Conservation (phyloP, 2,113 vertebrate genomes). For the Girardinichthys multiradiatus region DNA sequence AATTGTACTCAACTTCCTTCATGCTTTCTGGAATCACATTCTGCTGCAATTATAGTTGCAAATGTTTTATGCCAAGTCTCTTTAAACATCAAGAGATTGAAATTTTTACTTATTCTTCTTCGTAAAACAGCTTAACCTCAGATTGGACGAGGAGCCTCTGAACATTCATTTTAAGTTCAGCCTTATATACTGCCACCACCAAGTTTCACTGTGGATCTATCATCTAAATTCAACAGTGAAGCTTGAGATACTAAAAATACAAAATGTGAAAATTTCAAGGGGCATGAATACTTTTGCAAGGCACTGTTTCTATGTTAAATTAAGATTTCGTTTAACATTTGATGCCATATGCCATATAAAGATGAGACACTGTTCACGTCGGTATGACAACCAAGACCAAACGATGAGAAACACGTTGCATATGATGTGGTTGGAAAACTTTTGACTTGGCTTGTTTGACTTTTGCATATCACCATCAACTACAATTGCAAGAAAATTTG, state of each 20-base stretch:
- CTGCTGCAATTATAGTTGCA: not conserved
- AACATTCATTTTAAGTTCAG: too few relatives aligned
- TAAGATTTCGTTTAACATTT: not conserved
- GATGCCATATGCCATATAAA: not conserved
- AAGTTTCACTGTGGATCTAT: not conserved
- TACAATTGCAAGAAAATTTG: not conserved
- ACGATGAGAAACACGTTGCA: not conserved
- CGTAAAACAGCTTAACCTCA: too few relatives aligned
- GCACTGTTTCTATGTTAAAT: not conserved
- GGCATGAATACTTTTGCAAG: not conserved
- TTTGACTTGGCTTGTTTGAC: not conserved
- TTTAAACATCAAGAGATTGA: not conserved
- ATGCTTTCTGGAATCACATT: not conserved
- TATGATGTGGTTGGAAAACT: not conserved
- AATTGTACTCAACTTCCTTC: not conserved
- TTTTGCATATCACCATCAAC: not conserved
- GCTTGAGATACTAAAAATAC: not conserved
- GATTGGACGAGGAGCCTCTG: too few relatives aligned
- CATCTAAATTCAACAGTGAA: not conserved
- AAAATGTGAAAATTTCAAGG: too few relatives aligned
- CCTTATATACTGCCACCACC: too few relatives aligned
- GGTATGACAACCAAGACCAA: not conserved
- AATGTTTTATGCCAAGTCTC: too few relatives aligned
- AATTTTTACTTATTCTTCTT: not conserved
- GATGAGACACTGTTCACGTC: not conserved